phyloP scores from a whole-genome alignment of 2,888 invertebrate genomes.

The Stenichneumon culpator region DNA sequence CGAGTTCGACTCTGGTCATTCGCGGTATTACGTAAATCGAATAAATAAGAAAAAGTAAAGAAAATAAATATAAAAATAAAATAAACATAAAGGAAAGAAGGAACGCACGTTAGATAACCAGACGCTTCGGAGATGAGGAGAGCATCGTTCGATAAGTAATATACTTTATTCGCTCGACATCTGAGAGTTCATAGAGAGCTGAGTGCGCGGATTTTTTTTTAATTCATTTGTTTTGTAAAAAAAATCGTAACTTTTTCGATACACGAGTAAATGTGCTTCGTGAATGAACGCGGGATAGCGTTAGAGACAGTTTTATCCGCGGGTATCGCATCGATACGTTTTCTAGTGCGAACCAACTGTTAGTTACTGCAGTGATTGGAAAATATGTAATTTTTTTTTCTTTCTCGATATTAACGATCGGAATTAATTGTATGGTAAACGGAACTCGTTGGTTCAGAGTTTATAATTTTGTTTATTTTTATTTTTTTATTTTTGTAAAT shows the following conservation, averaged over 20 bases:
- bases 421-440: not conserved
- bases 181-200: constrained; percentile 1
- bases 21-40: constrained; percentile 57
- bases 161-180: constrained; percentile 33
- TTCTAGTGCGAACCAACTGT: not conserved
- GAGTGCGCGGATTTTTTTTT: constrained; percentile 30
- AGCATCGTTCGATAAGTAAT: constrained; percentile 80
- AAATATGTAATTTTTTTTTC: not conserved
- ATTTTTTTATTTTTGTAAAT: too few species aligned
- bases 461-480: not conserved
- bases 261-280: constrained; percentile 1
- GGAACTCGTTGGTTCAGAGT: not conserved
- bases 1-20: constrained; percentile 46
- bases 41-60: constrained; percentile 12
- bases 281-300: not conserved
- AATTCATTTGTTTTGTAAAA: not conserved
- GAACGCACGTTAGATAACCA: constrained; percentile 10
- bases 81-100: constrained; percentile 19
- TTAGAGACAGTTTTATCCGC: not conserved
- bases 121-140: constrained; percentile 76
- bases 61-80: constrained; percentile 14
- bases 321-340: not conserved
- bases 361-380: not conserved
- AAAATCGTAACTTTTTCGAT: not conserved
- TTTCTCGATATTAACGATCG: not conserved